Evolutionary conservation across 2,113 vertebrate species (phyloP), one percentile per base, ranked within the genome.

Genomic region (Coryphaenoides rupestris): DNA sequence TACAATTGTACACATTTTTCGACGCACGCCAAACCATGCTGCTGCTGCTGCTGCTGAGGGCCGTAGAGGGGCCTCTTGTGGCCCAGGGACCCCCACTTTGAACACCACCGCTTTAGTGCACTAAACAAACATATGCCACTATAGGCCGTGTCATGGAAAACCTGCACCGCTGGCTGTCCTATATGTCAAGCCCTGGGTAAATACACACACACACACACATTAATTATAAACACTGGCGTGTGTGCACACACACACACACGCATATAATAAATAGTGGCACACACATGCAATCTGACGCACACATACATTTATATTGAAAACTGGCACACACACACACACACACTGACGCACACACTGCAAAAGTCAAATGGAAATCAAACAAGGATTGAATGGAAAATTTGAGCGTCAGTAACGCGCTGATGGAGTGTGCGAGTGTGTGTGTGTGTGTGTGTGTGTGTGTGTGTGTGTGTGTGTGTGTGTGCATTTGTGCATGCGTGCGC

Each of bases 301-400:
- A 50, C 47, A 50, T n/a, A n/a, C 47, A 50, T 40, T 33, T 40
- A 40, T 40, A 40, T 3, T 16, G 15, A 12, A 47, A 12, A 47
- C 46, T 14, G 12, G 15, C 46, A 56, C 55, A 24, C 55, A 57
- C 55, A 17, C 55, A 26, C 55, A 26, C 24, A 28, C 21, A 62
- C 45, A 46, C 45, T 9, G 61, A 74, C 33, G 23, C 60, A 61
- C 64, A 64, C 50, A 72, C 33, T 40, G 40, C 26, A 40, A 40
- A 7, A 19, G 17, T 70, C 71, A 82, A 76, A 67, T 69, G 74
- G 73, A 82, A 84, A 82, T 65, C 76, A 80, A 72, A 69, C 53
- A 66, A 46, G 47, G 54, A 49, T 68, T 79, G 75, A 81, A 81
- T 78, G 80, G 79, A 84, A 88, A 82, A 82, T 75, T 40, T 65